phyloP scores from a whole-genome alignment of 2,888 invertebrate species.

The Hesperia comma region DNA sequence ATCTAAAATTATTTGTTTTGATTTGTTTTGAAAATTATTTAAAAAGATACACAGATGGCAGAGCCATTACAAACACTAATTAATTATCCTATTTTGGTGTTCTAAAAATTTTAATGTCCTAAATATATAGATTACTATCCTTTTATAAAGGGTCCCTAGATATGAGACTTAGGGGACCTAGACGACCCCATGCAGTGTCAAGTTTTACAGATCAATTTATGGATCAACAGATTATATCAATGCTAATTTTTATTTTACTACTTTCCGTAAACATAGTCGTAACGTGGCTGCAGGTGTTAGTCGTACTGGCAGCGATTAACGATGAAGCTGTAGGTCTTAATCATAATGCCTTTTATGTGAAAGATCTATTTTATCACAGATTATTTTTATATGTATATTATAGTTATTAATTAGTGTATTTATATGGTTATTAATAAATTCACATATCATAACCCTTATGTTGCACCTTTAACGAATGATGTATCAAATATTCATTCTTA shows the following conservation, averaged over 20 bases:
- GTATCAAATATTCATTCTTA: too few relatives aligned
- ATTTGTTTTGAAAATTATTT: background rate
- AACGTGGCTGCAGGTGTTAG: background rate
- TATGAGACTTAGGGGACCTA: slow-evolving; percentile 2
- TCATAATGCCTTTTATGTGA: too few relatives aligned
- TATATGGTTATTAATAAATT: too few relatives aligned
- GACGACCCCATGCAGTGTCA: slow-evolving; percentile 19
- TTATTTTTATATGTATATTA: too few relatives aligned
- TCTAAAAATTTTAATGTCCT: slow-evolving; percentile 18
- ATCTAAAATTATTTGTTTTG: background rate
- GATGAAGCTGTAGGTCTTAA: background rate
- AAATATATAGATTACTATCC: slow-evolving; percentile 20
- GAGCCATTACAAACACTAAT: slow-evolving; percentile 14
- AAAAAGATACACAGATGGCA: background rate
- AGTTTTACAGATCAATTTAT: slow-evolving; percentile 27
- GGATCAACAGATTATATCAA: slow-evolving; percentile 19
- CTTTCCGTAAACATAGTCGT: slow-evolving; percentile 13
- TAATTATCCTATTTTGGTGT: slow-evolving; percentile 17
- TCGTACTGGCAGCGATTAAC: background rate
- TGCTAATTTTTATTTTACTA: slow-evolving; percentile 23
- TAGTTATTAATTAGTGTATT: too few relatives aligned
- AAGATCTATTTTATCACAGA: too few relatives aligned
- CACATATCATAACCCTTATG: too few relatives aligned
- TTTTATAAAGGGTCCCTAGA: background rate
- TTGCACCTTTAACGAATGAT: too few relatives aligned